These are phyloP conservation scores for Zootermopsis nevadensis DNA, from an alignment of 2,888 invertebrate species.

Conservation along the genomic window DNA sequence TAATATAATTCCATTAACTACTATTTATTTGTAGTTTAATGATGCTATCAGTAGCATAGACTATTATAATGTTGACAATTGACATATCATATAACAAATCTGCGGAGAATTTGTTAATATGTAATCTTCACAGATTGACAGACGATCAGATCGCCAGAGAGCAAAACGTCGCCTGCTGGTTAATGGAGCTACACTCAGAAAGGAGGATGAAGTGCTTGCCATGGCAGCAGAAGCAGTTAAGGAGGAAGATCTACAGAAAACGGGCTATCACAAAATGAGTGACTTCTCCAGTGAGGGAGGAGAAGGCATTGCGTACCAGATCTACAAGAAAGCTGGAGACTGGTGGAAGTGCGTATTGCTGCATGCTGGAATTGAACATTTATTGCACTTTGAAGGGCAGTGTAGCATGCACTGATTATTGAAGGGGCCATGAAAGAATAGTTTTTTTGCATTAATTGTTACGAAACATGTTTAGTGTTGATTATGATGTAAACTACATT, in stretches of 20 bases:
- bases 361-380: too few relatives aligned
- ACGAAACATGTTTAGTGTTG: too few relatives aligned
- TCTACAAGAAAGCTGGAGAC: conserved; percentile 82
- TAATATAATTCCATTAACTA: too few relatives aligned
- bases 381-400: too few relatives aligned
- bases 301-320: conserved; percentile 69
- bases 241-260: not conserved
- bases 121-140: not conserved
- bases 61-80: too few relatives aligned
- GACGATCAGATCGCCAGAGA: not conserved
- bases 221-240: not conserved
- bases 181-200: not conserved
- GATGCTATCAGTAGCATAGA: too few relatives aligned
- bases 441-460: too few relatives aligned
- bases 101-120: not conserved
- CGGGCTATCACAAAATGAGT: not conserved
- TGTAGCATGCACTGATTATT: too few relatives aligned
- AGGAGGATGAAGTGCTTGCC: not conserved
- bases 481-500: too few relatives aligned
- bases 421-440: too few relatives aligned
- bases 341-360: conserved; percentile 83
- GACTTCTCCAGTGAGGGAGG: conserved; percentile 25
- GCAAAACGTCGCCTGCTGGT: not conserved
- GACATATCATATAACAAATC: too few relatives aligned
- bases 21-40: too few relatives aligned